Percentiles rank a stretch among this genome's conserved stretches.
Evolutionary conservation across 2,797 vertebrate species (phyloP).

Genomic region (Chloroceryle amazona): DNA sequence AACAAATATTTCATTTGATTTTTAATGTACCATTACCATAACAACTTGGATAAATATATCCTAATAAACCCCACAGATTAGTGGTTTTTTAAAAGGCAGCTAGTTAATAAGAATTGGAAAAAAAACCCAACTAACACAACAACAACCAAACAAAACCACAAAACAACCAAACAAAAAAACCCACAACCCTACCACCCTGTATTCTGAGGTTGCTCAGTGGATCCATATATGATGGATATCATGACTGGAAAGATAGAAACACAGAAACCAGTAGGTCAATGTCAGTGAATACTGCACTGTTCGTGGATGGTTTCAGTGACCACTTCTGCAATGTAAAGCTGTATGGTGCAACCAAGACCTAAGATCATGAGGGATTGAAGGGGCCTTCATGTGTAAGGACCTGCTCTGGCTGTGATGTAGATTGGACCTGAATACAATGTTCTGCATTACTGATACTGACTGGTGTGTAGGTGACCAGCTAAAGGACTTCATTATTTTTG

Average conservation of each 20-base stretch:
- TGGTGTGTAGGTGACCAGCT: neutral
- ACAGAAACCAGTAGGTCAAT: neutral
- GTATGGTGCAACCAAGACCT: neutral
- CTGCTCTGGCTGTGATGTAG: neutral
- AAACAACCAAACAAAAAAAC: neutral
- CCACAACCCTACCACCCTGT: neutral
- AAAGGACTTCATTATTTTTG: neutral
- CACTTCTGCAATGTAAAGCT: neutral
- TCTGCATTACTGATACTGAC: neutral
- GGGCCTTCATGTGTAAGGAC: neutral
- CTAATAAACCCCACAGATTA: conserved; percentile 31
- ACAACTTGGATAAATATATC: conserved; percentile 55
- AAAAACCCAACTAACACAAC: neutral
- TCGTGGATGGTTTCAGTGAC: fast-evolving
- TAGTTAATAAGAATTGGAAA: conserved; percentile 16
- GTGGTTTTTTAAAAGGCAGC: neutral
- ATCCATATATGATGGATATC: neutral
- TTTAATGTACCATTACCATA: conserved; percentile 58
- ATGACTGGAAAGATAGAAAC: neutral
- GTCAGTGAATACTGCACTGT: neutral
- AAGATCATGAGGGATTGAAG: neutral
- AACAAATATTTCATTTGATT: conserved; percentile 64
- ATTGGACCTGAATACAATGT: neutral
- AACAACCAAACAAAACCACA: neutral
- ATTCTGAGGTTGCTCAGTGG: neutral